Evolutionary conservation across 2,888 invertebrate genomes (phyloP).

Genomic region (Spisula subtruncata): DNA sequence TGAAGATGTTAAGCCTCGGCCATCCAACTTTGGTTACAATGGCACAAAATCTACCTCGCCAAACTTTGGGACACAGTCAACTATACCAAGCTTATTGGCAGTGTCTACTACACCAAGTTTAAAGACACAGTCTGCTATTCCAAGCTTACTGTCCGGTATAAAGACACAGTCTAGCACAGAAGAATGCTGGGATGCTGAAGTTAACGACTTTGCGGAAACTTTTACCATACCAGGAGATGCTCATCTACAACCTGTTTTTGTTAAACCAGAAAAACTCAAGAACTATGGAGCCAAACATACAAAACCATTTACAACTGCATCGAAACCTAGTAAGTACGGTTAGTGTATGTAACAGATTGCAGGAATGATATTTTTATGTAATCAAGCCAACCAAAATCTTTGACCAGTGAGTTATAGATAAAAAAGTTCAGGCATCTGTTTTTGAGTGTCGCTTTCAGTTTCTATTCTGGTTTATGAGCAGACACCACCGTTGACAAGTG

Average conservation of each 20-base stretch:
- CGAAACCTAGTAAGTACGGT: neutral
- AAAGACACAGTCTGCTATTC: neutral
- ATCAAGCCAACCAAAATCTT: too few relatives aligned
- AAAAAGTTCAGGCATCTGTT: too few relatives aligned
- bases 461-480: too few relatives aligned
- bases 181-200: conserved; percentile 72
- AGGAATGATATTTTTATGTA: too few relatives aligned
- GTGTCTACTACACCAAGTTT: neutral
- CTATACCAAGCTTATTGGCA: neutral
- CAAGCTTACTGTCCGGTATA: neutral
- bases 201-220: conserved; percentile 59
- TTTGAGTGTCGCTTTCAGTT: too few relatives aligned
- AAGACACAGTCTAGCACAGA: conserved; percentile 27
- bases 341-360: neutral
- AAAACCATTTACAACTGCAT: neutral
- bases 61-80: neutral
- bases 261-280: neutral
- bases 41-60: neutral
- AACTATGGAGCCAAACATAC: neutral
- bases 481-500: too few relatives aligned
- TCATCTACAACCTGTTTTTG: neutral
- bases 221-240: conserved; percentile 46
- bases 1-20: neutral
- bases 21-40: neutral
- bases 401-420: too few relatives aligned